A percentile compares a stretch with the other conserved stretches of the same genome.
phyloP scores from a whole-genome alignment of 2,888 invertebrate genomes.

The Aricia artaxerxes region DNA sequence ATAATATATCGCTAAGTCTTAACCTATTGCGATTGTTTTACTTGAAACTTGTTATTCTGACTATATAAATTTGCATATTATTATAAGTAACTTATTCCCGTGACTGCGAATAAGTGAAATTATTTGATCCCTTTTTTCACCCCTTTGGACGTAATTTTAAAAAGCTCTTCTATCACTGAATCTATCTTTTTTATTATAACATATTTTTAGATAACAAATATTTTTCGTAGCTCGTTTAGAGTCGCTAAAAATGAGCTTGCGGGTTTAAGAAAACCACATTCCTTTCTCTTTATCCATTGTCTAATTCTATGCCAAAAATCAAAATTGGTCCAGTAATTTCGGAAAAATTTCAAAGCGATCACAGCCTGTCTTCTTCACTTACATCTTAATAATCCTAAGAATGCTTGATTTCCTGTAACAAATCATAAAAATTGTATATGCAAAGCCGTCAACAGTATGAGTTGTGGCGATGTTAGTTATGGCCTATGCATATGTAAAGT shows the following conservation, averaged over 20 bases:
- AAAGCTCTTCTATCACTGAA: too few species aligned
- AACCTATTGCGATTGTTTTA: conserved; percentile 16
- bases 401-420: conserved; percentile 33
- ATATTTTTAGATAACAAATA: too few species aligned
- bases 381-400: not conserved
- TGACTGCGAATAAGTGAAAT: too few species aligned
- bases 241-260: not conserved
- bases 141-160: too few species aligned
- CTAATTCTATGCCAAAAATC: too few species aligned
- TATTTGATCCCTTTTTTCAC: too few species aligned
- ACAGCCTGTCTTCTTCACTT: not conserved
- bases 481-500: conserved; percentile 73
- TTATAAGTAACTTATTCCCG: too few species aligned
- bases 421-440: conserved; percentile 54
- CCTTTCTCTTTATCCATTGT: not conserved
- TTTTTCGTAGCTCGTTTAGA: too few species aligned
- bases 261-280: not conserved
- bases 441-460: conserved; percentile 60
- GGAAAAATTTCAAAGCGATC: not conserved
- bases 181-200: too few species aligned
- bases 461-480: conserved; percentile 68
- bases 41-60: not conserved
- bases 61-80: not conserved
- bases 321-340: not conserved
- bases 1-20: conserved; percentile 11